phyloP scores from a whole-genome alignment of 2,113 vertebrate genomes.

The Nothocercus nigrocapillus region DNA sequence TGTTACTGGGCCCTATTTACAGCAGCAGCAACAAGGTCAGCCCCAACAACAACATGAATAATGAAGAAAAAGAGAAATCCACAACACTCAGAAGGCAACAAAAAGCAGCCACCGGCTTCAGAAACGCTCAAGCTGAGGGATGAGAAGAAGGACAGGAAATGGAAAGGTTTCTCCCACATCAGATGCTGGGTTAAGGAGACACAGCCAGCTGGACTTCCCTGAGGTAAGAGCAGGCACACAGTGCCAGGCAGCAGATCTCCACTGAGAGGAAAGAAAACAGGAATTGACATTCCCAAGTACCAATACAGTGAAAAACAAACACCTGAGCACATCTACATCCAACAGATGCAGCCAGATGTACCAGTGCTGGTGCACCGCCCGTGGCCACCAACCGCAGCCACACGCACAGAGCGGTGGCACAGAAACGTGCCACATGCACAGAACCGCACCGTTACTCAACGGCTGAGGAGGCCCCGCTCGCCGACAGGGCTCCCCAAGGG shows the following conservation, averaged over 20 bases:
- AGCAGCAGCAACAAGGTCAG: background rate
- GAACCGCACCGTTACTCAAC: no score
- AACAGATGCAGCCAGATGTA: accelerated
- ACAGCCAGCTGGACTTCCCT: background rate
- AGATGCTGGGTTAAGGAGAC: background rate
- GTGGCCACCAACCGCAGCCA: accelerated
- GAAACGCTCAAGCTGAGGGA: background rate
- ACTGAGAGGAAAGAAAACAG: background rate
- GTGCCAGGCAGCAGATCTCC: background rate
- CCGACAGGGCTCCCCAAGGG: background rate
- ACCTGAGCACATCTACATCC: background rate
- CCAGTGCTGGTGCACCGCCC: background rate
- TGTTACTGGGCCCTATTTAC: constrained; percentile 20
- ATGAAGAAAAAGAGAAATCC: background rate
- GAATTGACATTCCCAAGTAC: background rate
- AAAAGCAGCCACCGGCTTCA: background rate
- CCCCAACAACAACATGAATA: background rate
- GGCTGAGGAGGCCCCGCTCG: background rate
- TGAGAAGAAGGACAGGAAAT: background rate
- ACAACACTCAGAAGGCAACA: background rate
- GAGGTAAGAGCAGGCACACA: constrained; percentile 28
- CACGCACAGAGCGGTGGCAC: background rate
- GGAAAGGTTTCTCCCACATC: background rate
- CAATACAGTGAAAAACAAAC: background rate
- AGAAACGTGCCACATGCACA: background rate